Evolutionary conservation across 2,888 invertebrate species (phyloP).

Genomic region (Bursaphelenchus okinawaensis): DNA sequence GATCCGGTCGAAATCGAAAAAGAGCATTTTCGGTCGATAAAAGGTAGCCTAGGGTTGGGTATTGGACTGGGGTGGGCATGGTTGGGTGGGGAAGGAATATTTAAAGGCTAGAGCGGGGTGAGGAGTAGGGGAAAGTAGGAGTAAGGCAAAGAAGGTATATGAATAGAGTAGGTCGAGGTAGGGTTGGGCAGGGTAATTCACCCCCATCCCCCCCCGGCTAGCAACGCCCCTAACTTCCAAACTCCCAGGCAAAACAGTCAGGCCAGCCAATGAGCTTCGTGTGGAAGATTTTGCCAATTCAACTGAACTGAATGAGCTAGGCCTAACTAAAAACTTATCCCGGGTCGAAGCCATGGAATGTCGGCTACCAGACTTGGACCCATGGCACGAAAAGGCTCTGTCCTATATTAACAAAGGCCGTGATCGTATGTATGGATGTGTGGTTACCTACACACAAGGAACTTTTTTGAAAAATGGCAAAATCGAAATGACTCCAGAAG

Average conservation of each 20-base stretch:
- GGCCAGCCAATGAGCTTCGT: background rate
- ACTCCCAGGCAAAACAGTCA: background rate
- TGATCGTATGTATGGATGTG: background rate
- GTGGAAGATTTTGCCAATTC: background rate
- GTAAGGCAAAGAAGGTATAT: too few species aligned
- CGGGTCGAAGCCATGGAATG: background rate
- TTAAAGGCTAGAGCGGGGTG: too few species aligned
- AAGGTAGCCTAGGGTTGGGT: too few species aligned
- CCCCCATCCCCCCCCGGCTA: too few species aligned
- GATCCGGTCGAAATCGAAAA: background rate
- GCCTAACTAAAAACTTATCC: background rate
- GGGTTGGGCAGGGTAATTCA: too few species aligned
- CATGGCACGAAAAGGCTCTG: background rate
- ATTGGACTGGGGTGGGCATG: too few species aligned
- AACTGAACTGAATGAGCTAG: background rate
- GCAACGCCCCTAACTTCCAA: too few species aligned
- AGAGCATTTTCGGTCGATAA: background rate
- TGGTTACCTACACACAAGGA: background rate
- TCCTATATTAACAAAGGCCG: background rate
- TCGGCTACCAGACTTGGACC: constrained; percentile 1
- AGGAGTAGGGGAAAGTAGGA: too few species aligned
- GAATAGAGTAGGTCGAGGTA: too few species aligned
- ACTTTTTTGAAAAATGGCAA: background rate
- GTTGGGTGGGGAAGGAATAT: too few species aligned
- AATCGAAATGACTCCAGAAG: background rate